Conservation (phyloP, 2,797 vertebrate genomes). For the Sebastes miniatus region DNA sequence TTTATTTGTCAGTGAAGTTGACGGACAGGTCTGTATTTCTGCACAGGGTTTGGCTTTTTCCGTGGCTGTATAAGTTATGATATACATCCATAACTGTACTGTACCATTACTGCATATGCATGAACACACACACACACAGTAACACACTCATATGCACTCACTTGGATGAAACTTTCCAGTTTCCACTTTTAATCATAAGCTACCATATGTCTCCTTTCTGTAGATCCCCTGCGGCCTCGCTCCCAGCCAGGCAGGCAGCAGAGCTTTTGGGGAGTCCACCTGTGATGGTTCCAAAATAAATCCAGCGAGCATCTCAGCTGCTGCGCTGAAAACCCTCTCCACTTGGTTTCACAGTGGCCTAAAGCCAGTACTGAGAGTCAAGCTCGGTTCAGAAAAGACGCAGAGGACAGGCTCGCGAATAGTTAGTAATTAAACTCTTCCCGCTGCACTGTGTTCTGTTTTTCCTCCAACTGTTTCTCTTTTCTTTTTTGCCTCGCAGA, state of each 20-base stretch:
- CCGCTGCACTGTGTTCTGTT: constrained; percentile 26
- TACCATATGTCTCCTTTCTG: constrained; percentile 64
- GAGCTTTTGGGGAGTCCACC: constrained; percentile 58
- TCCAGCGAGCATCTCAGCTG: constrained; percentile 29
- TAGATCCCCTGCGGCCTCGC: constrained; percentile 45
- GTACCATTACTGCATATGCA: not conserved
- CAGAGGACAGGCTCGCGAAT: constrained; percentile 63
- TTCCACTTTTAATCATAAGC: constrained; percentile 72
- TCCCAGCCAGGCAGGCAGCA: constrained; percentile 42
- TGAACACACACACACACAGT: not conserved
- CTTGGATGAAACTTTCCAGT: constrained; percentile 50
- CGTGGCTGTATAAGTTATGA: not conserved
- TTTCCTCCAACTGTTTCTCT: constrained; percentile 11
- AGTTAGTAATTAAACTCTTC: constrained; percentile 73
- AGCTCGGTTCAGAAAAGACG: constrained; percentile 17
- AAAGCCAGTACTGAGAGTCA: constrained; percentile 47
- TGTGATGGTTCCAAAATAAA: constrained; percentile 41
- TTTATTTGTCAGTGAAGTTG: constrained; percentile 3
- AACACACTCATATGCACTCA: not conserved
- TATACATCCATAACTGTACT: not conserved
- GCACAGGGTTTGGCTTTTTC: not conserved
- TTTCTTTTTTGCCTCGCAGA: constrained; percentile 21
- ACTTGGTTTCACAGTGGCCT: constrained; percentile 39
- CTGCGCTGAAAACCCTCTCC: constrained; percentile 20
- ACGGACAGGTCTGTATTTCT: not conserved